Evolutionary conservation across 2,888 invertebrate species (phyloP).

Genomic region (Sturmia bella): DNA sequence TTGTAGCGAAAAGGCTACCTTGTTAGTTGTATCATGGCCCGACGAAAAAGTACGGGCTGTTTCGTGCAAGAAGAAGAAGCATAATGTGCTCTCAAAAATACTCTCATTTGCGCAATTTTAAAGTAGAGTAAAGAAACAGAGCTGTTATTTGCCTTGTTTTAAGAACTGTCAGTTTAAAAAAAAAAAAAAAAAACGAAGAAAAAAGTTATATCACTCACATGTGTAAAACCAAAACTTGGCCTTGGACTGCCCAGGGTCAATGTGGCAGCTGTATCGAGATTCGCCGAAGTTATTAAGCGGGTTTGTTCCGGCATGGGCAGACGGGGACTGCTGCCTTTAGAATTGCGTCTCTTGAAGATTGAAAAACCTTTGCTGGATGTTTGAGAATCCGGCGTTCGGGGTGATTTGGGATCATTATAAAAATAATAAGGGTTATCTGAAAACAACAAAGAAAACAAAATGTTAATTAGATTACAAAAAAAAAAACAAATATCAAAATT

Average conservation of each 20-base stretch:
- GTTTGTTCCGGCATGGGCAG: constrained; percentile 77
- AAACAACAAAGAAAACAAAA: constrained; percentile 54
- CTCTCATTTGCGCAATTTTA: too few species aligned
- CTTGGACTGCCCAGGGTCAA: constrained; percentile 80
- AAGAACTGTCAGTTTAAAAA: too few species aligned
- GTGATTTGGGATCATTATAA: constrained; percentile 81
- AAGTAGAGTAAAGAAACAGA: too few species aligned
- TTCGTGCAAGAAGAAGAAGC: too few species aligned
- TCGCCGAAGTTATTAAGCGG: constrained; percentile 80
- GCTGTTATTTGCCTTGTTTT: too few species aligned
- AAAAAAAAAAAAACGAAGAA: too few species aligned
- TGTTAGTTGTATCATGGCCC: too few species aligned
- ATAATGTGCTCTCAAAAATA: too few species aligned
- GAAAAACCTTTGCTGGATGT: constrained; percentile 79
- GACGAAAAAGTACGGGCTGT: too few species aligned
- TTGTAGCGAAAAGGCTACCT: too few species aligned
- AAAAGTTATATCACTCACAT: constrained; percentile 78
- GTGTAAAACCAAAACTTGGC: constrained; percentile 80
- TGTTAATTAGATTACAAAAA: neutral
- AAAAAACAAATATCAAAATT: neutral
- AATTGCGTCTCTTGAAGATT: constrained; percentile 80
- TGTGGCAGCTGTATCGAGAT: constrained; percentile 80
- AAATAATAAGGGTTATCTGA: constrained; percentile 82
- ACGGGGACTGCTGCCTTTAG: constrained; percentile 79
- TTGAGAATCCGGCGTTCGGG: constrained; percentile 80